Evolutionary conservation across 2,888 invertebrate genomes (phyloP), one percentile per base, ranked within the genome.

Genomic region (Rhagophthalmus giganteus): DNA sequence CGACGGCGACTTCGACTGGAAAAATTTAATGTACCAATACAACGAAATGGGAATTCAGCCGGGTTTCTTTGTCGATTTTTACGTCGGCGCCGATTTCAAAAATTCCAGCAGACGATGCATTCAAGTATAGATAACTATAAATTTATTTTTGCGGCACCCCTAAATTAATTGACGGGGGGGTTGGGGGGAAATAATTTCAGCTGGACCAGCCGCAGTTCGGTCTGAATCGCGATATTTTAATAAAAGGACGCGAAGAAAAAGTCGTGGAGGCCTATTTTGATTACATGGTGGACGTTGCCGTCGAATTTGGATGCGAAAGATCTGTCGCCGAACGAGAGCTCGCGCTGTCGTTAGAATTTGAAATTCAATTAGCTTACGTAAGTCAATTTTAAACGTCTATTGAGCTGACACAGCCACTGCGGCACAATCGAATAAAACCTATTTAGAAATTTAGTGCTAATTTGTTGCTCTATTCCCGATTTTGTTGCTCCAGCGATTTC

Each of bases 271-370:
- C 60, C 5, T 63, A 63, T 50, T 59, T 51, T 25, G 57, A 63
- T 7, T 65, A 64, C 26, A 63, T 61, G 63, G 57, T 60, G 5
- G 63, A 66, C 41, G 41, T 65, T 10, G 62, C 63, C 1, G 55
- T 63, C 8, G 33, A 57, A n/a, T 57, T 67, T 9, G 68, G 68
- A 1, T 65, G 64, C 9, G 48, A 60, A 13, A 50, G 40, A 38
- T 15, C 14, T 3, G 24, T 2, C 2, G 66, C 65, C 3, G 51
- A 59, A 26, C 26, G 46, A 12, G 66, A 67, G 41, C 50, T 66
- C 16, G 54, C 32, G 34, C 58, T 60, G 26, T 57, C 60, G 2
- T 51, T 67, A 3, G 39, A 59, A 9, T 60, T 68, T 14, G 58
- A 63, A 37, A 58, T 62, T 20, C 40, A 54, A 20, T 33, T 68